phyloP scores from a whole-genome alignment of 35 echinoderm and acorn worm genomes.

The Ophioderma brevispina region DNA sequence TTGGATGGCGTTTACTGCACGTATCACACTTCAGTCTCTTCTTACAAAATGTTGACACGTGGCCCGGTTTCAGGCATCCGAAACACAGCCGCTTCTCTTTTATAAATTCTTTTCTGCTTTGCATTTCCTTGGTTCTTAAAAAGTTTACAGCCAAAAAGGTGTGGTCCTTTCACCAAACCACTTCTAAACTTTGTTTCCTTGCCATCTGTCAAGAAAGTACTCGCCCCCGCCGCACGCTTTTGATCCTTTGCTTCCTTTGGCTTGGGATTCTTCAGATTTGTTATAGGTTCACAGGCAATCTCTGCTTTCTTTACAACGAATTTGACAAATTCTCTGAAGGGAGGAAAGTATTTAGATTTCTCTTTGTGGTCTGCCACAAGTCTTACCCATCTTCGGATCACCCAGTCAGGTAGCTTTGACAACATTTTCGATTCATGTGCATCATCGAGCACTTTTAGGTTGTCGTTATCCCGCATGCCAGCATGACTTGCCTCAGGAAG shows the following conservation, averaged over 20 bases:
- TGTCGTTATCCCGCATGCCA: slow-evolving; percentile 7
- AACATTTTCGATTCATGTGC: slow-evolving; percentile 54
- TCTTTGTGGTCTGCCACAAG: slow-evolving; percentile 34
- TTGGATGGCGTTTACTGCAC: slow-evolving; percentile 53
- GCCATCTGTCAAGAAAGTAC: neutral
- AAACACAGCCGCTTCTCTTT: slow-evolving; percentile 45
- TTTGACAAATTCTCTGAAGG: slow-evolving; percentile 48
- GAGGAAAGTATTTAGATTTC: slow-evolving; percentile 21
- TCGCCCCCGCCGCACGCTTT: neutral
- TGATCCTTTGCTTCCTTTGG: neutral
- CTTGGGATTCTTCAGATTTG: neutral
- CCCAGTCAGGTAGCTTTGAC: slow-evolving; percentile 65
- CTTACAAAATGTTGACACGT: slow-evolving; percentile 51
- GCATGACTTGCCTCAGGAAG: slow-evolving; percentile 39
- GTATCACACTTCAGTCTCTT: slow-evolving; percentile 30
- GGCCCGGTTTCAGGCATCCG: slow-evolving; percentile 63
- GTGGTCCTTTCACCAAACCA: slow-evolving; percentile 31
- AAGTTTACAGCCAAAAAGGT: slow-evolving; percentile 30
- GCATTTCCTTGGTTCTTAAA: slow-evolving; percentile 29
- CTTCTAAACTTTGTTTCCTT: neutral
- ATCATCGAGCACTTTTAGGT: slow-evolving; percentile 57
- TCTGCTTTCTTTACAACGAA: slow-evolving; percentile 60
- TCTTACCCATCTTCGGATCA: slow-evolving; percentile 45
- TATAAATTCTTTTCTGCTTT: slow-evolving; percentile 20
- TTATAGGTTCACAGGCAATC: slow-evolving; percentile 51